phyloP scores from a whole-genome alignment of 1,140 invertebrate species.

The Trypoxylus dichotomus region DNA sequence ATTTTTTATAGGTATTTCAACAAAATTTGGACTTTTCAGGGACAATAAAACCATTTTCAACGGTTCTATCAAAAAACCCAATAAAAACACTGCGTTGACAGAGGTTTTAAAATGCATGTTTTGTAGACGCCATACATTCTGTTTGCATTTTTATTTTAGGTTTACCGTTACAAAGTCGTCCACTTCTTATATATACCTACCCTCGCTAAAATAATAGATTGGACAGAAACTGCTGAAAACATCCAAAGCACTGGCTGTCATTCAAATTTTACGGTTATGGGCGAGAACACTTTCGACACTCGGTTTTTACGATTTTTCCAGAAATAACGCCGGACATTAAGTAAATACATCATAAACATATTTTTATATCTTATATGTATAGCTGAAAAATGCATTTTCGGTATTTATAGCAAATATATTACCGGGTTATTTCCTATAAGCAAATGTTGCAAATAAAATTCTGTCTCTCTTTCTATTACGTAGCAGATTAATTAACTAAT shows the following conservation, averaged over 20 bases:
- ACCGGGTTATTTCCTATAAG: too few relatives aligned
- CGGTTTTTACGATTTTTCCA: conserved; percentile 15
- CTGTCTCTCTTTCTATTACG: too few relatives aligned
- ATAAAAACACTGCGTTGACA: too few relatives aligned
- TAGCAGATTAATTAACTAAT: too few relatives aligned
- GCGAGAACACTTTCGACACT: neutral
- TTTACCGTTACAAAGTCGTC: neutral
- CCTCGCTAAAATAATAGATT: conserved; percentile 2
- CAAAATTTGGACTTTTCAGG: too few relatives aligned
- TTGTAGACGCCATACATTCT: neutral
- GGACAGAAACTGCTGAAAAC: neutral
- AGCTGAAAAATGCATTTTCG: neutral
- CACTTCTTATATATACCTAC: neutral
- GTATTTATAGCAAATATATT: neutral
- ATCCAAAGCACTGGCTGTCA: neutral
- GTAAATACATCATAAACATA: neutral
- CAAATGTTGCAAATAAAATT: too few relatives aligned
- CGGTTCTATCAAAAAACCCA: too few relatives aligned
- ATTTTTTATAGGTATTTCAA: too few relatives aligned
- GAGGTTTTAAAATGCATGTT: neutral
- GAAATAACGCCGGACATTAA: neutral
- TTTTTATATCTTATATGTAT: neutral
- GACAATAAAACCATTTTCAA: too few relatives aligned
- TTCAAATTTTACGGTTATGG: conserved; percentile 6
- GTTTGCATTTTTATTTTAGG: neutral